Percentiles rank a stretch among this genome's conserved stretches.
Evolutionary conservation across 2,888 invertebrate genomes (phyloP).

Genomic region (Hartigia nigra): DNA sequence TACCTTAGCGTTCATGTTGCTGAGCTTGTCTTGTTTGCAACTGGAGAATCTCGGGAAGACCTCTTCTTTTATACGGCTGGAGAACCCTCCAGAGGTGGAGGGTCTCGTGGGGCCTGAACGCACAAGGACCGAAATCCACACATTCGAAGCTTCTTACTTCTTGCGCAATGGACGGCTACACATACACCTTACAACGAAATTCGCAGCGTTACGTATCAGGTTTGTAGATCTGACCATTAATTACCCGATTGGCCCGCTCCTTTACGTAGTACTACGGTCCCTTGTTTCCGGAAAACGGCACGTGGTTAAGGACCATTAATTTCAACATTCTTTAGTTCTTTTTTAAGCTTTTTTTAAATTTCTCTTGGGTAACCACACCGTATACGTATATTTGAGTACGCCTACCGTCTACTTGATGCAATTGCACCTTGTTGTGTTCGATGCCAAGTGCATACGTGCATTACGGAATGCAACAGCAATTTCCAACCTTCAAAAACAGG

Average conservation of each 20-base stretch:
- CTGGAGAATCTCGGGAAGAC: constrained; percentile 54
- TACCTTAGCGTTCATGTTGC: constrained; percentile 61
- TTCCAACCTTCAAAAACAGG: not conserved
- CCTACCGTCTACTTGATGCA: not conserved
- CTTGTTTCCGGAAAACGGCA: not conserved
- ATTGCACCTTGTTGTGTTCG: not conserved
- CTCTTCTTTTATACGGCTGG: constrained; percentile 54
- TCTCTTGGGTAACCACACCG: not conserved
- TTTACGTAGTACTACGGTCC: not conserved
- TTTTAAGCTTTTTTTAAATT: not conserved
- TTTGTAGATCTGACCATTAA: not conserved
- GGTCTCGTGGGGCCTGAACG: constrained; percentile 21
- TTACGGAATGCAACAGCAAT: not conserved
- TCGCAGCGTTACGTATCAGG: constrained; percentile 6
- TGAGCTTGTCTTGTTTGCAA: constrained; percentile 52
- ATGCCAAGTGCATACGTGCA: not conserved
- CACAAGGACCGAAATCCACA: constrained; percentile 5
- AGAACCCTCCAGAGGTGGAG: constrained; percentile 46
- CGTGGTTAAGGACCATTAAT: not conserved
- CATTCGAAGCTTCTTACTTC: constrained; percentile 26
- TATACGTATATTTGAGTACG: not conserved
- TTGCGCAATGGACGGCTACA: constrained; percentile 16
- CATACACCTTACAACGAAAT: not conserved
- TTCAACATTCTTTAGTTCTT: not conserved
- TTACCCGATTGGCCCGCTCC: not conserved